A percentile compares a stretch with the other conserved stretches of the same genome.
These are phyloP conservation scores for Caradrina kadenii DNA, from an alignment of 2,888 invertebrate species.

Conservation along the genomic window DNA sequence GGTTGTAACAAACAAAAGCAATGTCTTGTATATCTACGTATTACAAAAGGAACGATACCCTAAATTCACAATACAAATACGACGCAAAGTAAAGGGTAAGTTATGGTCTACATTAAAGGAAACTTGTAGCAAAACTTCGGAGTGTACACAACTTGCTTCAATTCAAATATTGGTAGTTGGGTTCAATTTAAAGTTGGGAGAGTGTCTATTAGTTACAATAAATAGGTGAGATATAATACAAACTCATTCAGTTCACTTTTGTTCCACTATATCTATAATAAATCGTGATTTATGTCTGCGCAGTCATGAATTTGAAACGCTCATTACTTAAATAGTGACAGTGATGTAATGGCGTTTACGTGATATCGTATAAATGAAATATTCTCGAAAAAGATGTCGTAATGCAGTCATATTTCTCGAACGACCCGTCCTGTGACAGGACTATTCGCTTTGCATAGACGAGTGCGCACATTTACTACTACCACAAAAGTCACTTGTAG, in stretches of 20 bases:
- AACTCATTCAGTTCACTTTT: constrained; percentile 13
- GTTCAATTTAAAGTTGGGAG: constrained; percentile 47
- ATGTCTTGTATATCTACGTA: constrained; percentile 13
- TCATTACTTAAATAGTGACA: constrained; percentile 30
- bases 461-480: background rate
- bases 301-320: constrained; percentile 37
- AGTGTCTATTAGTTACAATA: constrained; percentile 25
- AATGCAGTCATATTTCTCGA: constrained; percentile 19
- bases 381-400: constrained; percentile 32
- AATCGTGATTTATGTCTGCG: constrained; percentile 37
- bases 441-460: constrained; percentile 1
- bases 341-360: constrained; percentile 42
- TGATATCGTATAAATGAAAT: constrained; percentile 36
- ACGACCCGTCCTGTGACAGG: constrained; percentile 3
- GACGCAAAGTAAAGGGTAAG: constrained; percentile 53
- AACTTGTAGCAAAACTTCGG: constrained; percentile 42
- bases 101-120: constrained; percentile 49
- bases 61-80: constrained; percentile 39
- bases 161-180: constrained; percentile 55
- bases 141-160: constrained; percentile 44
- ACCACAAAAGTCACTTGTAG: background rate
- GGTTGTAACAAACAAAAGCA: constrained; percentile 11
- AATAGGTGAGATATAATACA: constrained; percentile 19
- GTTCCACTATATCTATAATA: constrained; percentile 5
- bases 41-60: constrained; percentile 22